Base-by-base conservation (phyloP, 2,797 vertebrate species). In the Anableps anableps region DNA sequence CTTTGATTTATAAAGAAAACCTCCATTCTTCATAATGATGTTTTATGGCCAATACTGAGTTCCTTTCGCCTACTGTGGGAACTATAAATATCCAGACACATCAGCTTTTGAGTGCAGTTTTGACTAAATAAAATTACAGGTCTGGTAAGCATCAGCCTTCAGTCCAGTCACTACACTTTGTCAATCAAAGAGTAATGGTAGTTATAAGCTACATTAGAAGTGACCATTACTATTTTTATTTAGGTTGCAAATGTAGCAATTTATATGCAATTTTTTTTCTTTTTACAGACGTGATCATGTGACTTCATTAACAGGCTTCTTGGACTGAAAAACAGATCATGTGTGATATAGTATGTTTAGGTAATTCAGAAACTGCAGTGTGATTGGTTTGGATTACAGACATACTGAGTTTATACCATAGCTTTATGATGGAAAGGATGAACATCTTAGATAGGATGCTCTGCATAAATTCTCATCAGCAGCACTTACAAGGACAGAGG, bases 401-500 rank as follows among this genome's bases (percentile, higher is more conserved):
- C 48, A 55, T 34, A 13, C n/a, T 13, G 16, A 23, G 70, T 47
- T 26, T 79, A 66, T 45, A 31, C 26, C 55, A 75, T 45, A 75
- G 75, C 70, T 71, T 72, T 75, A 80, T 81, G 55, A 82, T 79
- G 21, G 53, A 68, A 77, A 81, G 48, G 47, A 85, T 78, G 31
- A 78, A 74, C 38, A 79, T 64, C 50, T 72, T 50, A 73, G 58
- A 51, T 48, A 41, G 73, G 36, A 81, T 43, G 72, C 31, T 72
- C 53, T 10, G 43, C 66, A 74, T 51, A 79, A 85, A 84, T 58
- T 70, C 14, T 81, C 70, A 81, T 81, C 72, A 79, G 72, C 48
- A 43, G 71, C 13, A 66, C 48, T 68, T 51, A 43, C 75, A 36
- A 38, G 66, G 58, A 62, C 45, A 31, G 19, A 78, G 8, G 6